Evolutionary conservation across 2,888 invertebrate genomes (phyloP), one percentile per base, ranked within the genome.

Genomic region (Agonopterix subpropinquella): DNA sequence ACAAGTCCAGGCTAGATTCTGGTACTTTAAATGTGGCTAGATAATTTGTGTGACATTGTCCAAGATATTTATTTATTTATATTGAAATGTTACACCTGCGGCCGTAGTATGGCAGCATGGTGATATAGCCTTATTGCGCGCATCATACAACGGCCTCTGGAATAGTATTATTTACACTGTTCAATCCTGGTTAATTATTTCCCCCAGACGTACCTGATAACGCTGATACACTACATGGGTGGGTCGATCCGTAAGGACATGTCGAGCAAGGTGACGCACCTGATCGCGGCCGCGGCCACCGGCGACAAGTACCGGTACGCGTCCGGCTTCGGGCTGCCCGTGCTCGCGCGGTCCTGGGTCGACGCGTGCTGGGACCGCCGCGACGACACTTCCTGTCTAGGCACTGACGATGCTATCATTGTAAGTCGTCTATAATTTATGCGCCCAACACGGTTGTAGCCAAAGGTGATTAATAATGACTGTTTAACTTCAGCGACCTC

Each of bases 271-370:
- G 95, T 97, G 61, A 98, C 98, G 48, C 98, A 98, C 90, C 90
- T 99, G 61, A 96, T 99, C 62, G 96, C 98, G 57, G 95, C 95
- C 68, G 91, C 92, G 64, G 95, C 95, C 65, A 94, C 94, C 44
- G 97, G 98, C 53, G 95, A 96, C 64, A 98, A 98, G 89, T 98
- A 98, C 82, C 93, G 95, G 86, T 96, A 96, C 84, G 98, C 98
- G 51, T 94, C 95, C 56, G 95, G 95, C 50, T 95, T 97, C 83
- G 93, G 95, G 51, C 92, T 96, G 65, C 96, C 97, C 35, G 95
- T 98, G 58, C 93, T 98, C 89, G 92, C 93, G 59, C 92, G 94
- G 51, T 92, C 93, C 52, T 99, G 98, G 98, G 94, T 98, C 11
- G 91, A 92, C 73, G 91, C 93, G 55, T 92, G 95, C 56, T 99